A percentile compares a stretch with the other conserved stretches of the same genome.
phyloP scores from a whole-genome alignment of 1,140 invertebrate species.

The Zaprionus camerounensis region DNA sequence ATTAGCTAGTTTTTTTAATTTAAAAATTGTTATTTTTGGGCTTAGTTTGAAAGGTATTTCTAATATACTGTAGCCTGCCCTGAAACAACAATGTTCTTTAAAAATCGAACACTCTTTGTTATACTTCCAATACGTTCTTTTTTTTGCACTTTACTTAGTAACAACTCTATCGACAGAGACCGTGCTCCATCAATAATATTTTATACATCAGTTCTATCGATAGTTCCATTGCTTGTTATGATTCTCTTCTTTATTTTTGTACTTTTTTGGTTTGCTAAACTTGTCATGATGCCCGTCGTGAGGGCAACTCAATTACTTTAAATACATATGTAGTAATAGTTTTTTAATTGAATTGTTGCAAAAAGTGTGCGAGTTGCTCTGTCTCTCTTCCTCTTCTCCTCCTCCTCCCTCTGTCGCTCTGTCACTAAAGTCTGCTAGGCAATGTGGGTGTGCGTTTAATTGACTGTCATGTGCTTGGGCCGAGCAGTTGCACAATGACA shows the following conservation, averaged over 20 bases:
- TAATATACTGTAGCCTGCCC: too few relatives aligned
- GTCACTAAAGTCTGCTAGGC: background rate
- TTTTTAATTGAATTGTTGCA: slow-evolving; percentile 79
- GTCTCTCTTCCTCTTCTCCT: background rate
- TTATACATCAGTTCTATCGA: too few relatives aligned
- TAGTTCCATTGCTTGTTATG: too few relatives aligned
- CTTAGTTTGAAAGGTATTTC: too few relatives aligned
- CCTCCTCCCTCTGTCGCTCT: background rate
- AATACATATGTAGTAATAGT: slow-evolving; percentile 55
- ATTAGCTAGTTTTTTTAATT: too few relatives aligned
- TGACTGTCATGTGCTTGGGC: slow-evolving; percentile 70
- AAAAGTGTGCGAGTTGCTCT: slow-evolving; percentile 42
- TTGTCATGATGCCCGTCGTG: background rate
- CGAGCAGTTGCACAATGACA: slow-evolving; percentile 58
- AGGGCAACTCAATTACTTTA: slow-evolving; percentile 39
- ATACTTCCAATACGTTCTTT: too few relatives aligned
- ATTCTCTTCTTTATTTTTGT: background rate
- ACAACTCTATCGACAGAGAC: too few relatives aligned
- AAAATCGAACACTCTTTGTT: too few relatives aligned
- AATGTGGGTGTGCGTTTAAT: slow-evolving; percentile 68
- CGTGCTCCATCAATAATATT: too few relatives aligned
- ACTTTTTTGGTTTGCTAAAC: background rate
- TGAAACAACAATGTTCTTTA: too few relatives aligned
- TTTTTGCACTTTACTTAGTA: too few relatives aligned
- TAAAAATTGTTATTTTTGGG: too few relatives aligned